Conservation (phyloP, 2,888 invertebrate genomes). For the Loripinus fragilis region DNA sequence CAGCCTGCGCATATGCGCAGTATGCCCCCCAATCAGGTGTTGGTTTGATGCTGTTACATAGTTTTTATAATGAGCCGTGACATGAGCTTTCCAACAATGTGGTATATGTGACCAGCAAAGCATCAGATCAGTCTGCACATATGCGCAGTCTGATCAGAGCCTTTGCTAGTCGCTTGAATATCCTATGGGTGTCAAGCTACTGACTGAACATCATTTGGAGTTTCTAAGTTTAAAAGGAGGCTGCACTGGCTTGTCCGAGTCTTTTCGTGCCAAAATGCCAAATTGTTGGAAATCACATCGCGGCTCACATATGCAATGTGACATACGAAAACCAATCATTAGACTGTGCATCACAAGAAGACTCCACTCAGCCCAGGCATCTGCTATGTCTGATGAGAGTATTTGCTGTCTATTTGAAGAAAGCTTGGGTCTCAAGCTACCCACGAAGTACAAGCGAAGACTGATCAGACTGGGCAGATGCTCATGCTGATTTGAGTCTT, state of each 20-base stretch:
- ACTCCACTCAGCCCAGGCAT: not conserved
- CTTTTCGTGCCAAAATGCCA: no score
- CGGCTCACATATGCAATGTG: no score
- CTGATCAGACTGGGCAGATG: not conserved
- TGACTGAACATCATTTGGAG: no score
- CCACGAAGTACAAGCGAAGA: not conserved
- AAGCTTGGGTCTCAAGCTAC: not conserved
- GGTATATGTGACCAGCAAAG: not conserved
- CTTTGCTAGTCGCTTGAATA: not conserved
- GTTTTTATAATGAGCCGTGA: constrained; percentile 49
- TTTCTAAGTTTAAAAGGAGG: no score
- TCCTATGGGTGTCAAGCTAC: not conserved
- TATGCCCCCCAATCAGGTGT: constrained; percentile 80
- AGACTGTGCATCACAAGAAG: no score
- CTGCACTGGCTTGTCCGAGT: no score
- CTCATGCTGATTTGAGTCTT: not conserved
- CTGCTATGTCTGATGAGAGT: not conserved
- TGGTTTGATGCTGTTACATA: constrained; percentile 65
- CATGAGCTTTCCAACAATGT: not conserved
- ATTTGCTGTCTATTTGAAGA: not conserved
- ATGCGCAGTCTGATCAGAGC: not conserved
- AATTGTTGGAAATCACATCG: no score
- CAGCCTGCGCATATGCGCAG: no score
- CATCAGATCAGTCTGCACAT: not conserved
- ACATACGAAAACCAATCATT: no score